phyloP scores from a whole-genome alignment of 2,888 invertebrate species.

The Subacronicta megacephala region DNA sequence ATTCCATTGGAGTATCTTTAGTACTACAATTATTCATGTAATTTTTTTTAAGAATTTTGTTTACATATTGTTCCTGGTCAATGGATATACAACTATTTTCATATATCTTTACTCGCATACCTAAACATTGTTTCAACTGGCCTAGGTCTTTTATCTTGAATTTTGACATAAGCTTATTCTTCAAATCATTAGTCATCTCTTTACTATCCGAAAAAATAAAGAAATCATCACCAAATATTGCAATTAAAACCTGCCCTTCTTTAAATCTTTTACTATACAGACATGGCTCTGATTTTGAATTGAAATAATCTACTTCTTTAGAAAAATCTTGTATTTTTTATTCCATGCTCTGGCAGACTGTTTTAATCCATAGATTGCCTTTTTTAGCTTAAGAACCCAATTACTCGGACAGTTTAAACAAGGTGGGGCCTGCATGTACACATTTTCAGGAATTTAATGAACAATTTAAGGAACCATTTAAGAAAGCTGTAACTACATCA shows the following conservation, averaged over 20 bases:
- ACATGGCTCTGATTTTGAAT: slow-evolving; percentile 53
- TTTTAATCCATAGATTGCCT: slow-evolving; percentile 55
- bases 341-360: slow-evolving; percentile 53
- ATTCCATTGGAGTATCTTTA: slow-evolving; percentile 28
- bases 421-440: slow-evolving; percentile 43
- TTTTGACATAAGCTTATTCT: not conserved
- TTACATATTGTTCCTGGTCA: slow-evolving; percentile 1
- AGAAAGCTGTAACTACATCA: slow-evolving; percentile 10
- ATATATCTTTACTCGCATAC: slow-evolving; percentile 26
- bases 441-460: no score
- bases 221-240: slow-evolving; percentile 56
- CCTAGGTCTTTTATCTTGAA: slow-evolving; percentile 35
- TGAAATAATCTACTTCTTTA: slow-evolving; percentile 26
- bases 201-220: slow-evolving; percentile 31
- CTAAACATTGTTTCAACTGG: slow-evolving; percentile 30
- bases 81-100: slow-evolving; percentile 14
- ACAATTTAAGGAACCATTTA: slow-evolving; percentile 32
- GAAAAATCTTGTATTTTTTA: slow-evolving; percentile 46
- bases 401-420: not conserved
- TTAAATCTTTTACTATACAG: slow-evolving; percentile 22
- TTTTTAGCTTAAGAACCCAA: slow-evolving; percentile 47
- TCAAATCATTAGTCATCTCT: slow-evolving; percentile 6
- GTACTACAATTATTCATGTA: slow-evolving; percentile 24
- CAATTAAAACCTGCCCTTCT: not conserved
- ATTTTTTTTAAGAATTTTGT: slow-evolving; percentile 16